Conservation (phyloP, 1,140 invertebrate species). For the Ptiloglossa arizonensis region DNA sequence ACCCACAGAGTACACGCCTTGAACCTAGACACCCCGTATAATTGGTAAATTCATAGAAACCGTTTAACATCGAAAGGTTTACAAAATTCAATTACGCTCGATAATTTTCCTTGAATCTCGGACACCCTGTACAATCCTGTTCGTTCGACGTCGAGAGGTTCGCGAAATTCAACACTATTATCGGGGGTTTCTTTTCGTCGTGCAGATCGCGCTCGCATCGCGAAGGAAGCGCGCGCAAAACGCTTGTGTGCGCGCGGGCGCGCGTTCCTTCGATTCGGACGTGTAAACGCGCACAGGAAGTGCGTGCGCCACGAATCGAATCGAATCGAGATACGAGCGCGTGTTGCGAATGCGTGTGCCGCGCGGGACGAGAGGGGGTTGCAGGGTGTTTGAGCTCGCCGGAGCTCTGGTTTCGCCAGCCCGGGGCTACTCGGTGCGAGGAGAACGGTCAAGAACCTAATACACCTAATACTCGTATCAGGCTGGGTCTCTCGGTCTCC, state of each 20-base stretch:
- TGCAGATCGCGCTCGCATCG: no score
- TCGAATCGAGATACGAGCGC: slow-evolving; percentile 36
- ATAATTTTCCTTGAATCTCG: no score
- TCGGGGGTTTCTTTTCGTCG: no score
- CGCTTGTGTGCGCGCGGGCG: no score
- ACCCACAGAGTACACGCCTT: no score
- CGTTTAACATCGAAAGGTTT: no score
- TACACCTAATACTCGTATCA: slow-evolving; percentile 65
- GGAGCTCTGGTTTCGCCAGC: slow-evolving; percentile 68
- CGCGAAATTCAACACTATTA: no score
- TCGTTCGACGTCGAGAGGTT: no score
- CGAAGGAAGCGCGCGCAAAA: slow-evolving; percentile 43
- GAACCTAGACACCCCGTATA: no score
- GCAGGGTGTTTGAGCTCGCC: slow-evolving; percentile 22
- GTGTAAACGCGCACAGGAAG: slow-evolving; percentile 43
- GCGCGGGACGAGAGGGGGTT: background rate
- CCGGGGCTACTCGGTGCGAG: slow-evolving; percentile 54
- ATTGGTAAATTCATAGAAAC: no score
- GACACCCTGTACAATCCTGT: no score
- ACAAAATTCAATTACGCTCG: no score
- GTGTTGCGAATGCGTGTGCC: slow-evolving; percentile 21
- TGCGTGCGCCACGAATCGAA: slow-evolving; percentile 29
- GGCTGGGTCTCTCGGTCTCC: slow-evolving; percentile 36
- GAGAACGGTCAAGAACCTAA: slow-evolving; percentile 67
- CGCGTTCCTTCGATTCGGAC: slow-evolving; percentile 45